Evolutionary conservation across 2,888 invertebrate species (phyloP), one percentile per base, ranked within the genome.

Genomic region (Melanchra persicariae): DNA sequence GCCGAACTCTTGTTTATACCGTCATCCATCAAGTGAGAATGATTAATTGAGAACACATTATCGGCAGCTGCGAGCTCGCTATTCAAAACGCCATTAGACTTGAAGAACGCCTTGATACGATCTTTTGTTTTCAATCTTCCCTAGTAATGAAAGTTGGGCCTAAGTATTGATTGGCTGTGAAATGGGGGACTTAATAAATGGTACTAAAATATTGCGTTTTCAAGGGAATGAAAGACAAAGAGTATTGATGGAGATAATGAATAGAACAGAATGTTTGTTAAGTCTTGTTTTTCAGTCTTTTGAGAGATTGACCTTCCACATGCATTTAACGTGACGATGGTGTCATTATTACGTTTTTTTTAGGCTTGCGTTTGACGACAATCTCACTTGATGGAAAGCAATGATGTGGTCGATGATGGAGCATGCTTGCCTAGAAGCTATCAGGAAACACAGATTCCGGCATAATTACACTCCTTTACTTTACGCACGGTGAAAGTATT

Each of bases 31-130:
- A 90, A 82, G 66, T 63, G 52, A 66, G 74, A 81, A 90, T 88
- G 91, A 92, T 91, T 92, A 92, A 92, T 92, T 91, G 88, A 88
- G 76, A 85, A 84, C 80, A 88, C 88, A 91, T 91, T 91, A 92
- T 92, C 90, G 92, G 88, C 89, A 89, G 86, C 84, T 83, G 83
- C 70, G 79, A 64, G 81, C 83, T 83, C 81, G 67, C 84, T 85
- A 86, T 88, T 88, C 88, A 87, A 85, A 87, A 87, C 82, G 85
- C 87, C 86, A 89, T 90, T 90, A 87, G 77, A 82, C 83, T 77
- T 82, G 72, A 75, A 84, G 84, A 83, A 78, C 72, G 64, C 71
- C 72, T 59, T 76, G 79, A 79, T 79, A 79, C 58, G 72, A 79
- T 79, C 80, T 80, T 84, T 84, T 84, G 82, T 84, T 84, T 84